Base-by-base conservation (phyloP, 2,888 invertebrate genomes). In the Rhyacophila evoluta region DNA sequence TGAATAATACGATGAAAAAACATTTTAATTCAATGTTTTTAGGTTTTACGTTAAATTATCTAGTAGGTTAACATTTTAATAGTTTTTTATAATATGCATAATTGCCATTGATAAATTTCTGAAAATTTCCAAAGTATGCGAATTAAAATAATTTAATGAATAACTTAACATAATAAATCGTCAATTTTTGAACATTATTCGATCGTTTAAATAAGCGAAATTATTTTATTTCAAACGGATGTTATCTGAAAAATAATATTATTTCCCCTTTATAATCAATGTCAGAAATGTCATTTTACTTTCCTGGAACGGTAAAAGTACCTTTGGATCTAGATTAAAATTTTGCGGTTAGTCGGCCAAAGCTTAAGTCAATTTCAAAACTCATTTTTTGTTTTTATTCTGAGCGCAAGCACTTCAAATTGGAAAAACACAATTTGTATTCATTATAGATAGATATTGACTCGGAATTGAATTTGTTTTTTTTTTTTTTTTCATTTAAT, bases 361-460 rank as follows among this genome's bases (percentile, higher is more conserved):
- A 55, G 55, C 19, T 55, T 55, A 55, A 55, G 55, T 55, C 55
- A 55, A 55, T 55, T 55, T 55, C 25, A 12, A 55, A 55, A 55
- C 55, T 55, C 55, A 55, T 55, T 55, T 55, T 33, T 39, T 39
- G 10, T 39, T 39, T 55, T 55, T 55, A 55, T 55, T 55, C 55
- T 19, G 55, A 55, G 55, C 55, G 19, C 55, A 55, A 19, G 55
- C 55, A 55, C 55, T 55, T 55, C 55, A 19, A 55, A 55, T 19
- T 25, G 12, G 55, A 19, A 55, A 25, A 55, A n/a, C 55, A 55
- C 55, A 55, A 55, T 55, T 55, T 55, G 55, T 55, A 55, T 55
- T 55, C 55, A 55, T 55, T 55, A 55, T 55, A 55, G 55, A 55
- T 55, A 55, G 55, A 55, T 55, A 55, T 55, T 55, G 55, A 55